Percentiles rank a stretch among this genome's conserved stretches.
phyloP scores from a whole-genome alignment of 2,888 invertebrate genomes.

The Pyrgus malvae region DNA sequence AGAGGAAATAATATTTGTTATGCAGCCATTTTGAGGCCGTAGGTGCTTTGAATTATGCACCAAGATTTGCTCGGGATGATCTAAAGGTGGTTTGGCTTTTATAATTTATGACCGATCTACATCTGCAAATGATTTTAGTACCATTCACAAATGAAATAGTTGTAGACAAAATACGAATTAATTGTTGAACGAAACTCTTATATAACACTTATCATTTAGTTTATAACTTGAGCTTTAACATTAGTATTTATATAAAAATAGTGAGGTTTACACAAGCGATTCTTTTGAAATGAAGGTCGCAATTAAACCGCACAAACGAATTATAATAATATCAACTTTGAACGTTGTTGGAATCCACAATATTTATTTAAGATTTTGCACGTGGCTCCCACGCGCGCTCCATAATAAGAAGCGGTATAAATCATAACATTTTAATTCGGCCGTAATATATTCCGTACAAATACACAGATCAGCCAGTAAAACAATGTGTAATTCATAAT shows the following conservation, averaged over 20 bases:
- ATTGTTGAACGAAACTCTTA: too few relatives aligned
- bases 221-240: too few relatives aligned
- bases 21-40: slow-evolving; percentile 59
- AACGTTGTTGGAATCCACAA: background rate
- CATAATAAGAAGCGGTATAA: slow-evolving; percentile 37
- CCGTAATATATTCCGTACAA: slow-evolving; percentile 53
- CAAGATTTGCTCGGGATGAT: slow-evolving; percentile 31
- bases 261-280: too few relatives aligned
- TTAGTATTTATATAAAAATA: too few relatives aligned
- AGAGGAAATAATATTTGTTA: slow-evolving; percentile 69
- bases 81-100: background rate
- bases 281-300: too few relatives aligned
- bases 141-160: too few relatives aligned
- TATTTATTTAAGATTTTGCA: background rate
- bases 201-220: too few relatives aligned
- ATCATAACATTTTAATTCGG: slow-evolving; percentile 50
- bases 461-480: slow-evolving; percentile 57
- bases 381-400: background rate
- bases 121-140: background rate
- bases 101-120: background rate
- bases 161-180: too few relatives aligned
- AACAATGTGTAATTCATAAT: slow-evolving; percentile 76
- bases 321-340: too few relatives aligned
- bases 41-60: slow-evolving; percentile 52
- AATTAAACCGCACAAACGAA: too few relatives aligned